Evolutionary conservation across 2,888 invertebrate species (phyloP), one percentile per base, ranked within the genome.

Genomic region (Cantharis rustica): DNA sequence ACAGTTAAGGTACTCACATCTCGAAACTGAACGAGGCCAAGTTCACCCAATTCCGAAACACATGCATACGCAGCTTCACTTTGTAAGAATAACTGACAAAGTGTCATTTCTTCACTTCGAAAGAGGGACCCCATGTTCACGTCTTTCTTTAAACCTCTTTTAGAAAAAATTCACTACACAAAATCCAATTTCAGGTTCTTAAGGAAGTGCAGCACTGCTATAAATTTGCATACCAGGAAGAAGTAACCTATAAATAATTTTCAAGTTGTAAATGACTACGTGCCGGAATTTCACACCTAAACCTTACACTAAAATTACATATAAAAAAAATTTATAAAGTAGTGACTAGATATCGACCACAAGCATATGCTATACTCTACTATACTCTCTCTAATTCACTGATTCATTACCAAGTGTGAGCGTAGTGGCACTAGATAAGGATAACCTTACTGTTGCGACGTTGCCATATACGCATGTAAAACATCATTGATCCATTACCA

Each of bases 31-130:
- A 98, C 98, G 79, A 99, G 91, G 73, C 98, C 99, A 81, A 99
- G 91, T 90, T 99, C 99, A 78, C 99, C 99, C 71, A 99, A 91
- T 89, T 99, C 98, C 31, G 98, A 98, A 82, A 99, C 97, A 91
- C 98, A 98, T 79, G 97, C 96, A 90, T 99, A 99, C 16, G 99
- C 98, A 75, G 98, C 98, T 91, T 99, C 99, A 89, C 98, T 97
- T 89, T 99, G 99, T 82, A 99, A 91, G 89, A 98, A 99, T 85
- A 99, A 94, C 90, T 99, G 99, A 92, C 98, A 98, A 89, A 98
- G 92, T 86, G 96, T 95, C 98, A 99, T 99, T 91, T 98, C 97
- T 89, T 98, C 98, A 91, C 98, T 98, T 84, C 98, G 93, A 90
- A 98, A 98, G 87, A 98, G 91, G 87, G 96, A 95, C 88, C 95